phyloP scores from a whole-genome alignment of 2,797 vertebrate genomes.

The Coregonus sp. region DNA sequence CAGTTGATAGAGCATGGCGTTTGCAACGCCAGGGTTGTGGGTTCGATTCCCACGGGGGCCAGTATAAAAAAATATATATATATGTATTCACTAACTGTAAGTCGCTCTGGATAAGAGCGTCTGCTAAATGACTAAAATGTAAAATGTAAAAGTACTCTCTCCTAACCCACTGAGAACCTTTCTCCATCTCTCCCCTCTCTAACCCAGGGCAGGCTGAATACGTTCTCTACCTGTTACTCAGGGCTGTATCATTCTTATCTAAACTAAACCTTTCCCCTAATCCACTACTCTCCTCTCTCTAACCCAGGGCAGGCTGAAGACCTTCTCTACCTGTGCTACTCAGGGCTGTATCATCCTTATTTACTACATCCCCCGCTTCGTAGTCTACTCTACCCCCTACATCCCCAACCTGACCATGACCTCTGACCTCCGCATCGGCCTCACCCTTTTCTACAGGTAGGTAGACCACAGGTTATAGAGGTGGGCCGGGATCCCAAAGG shows the following conservation, averaged over 20 bases:
- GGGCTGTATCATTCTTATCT: slow-evolving; percentile 61
- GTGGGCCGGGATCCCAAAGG: too few relatives aligned
- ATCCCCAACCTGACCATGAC: background rate
- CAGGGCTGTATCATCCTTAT: slow-evolving; percentile 64
- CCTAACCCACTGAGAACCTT: background rate
- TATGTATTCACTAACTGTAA: too few relatives aligned
- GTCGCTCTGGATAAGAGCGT: too few relatives aligned
- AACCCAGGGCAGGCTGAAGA: slow-evolving; percentile 46
- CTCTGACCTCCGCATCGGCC: slow-evolving; percentile 18
- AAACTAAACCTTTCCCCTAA: slow-evolving; percentile 12
- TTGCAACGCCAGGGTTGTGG: too few relatives aligned
- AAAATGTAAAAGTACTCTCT: too few relatives aligned
- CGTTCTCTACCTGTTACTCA: slow-evolving; percentile 69
- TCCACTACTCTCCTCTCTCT: too few relatives aligned
- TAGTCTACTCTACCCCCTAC: slow-evolving; percentile 23
- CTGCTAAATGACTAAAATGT: too few relatives aligned
- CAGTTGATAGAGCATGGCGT: too few relatives aligned
- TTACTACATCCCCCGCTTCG: slow-evolving; percentile 52
- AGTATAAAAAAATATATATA: too few relatives aligned
- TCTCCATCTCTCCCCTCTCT: background rate
- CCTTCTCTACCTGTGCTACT: slow-evolving; percentile 66
- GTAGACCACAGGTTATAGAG: too few relatives aligned
- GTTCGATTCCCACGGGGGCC: too few relatives aligned
- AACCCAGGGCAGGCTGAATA: slow-evolving; percentile 46
- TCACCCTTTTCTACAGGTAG: slow-evolving; percentile 1